Conservation (phyloP, 2,797 vertebrate genomes). For the Pangasius sanitwongsei region DNA sequence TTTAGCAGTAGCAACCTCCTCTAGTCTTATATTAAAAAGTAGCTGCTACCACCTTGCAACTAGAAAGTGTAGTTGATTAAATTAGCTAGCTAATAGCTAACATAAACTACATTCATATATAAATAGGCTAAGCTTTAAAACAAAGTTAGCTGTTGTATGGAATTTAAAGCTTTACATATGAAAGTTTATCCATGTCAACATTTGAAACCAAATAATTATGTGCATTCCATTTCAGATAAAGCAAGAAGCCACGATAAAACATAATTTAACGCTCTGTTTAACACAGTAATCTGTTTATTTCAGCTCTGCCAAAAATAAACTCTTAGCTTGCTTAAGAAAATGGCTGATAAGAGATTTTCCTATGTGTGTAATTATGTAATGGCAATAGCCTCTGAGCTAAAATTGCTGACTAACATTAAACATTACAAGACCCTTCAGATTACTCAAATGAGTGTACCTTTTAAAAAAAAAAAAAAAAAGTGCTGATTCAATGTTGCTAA, state of each 20-base stretch:
- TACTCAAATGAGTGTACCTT: not conserved
- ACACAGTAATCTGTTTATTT: not conserved
- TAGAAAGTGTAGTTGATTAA: not conserved
- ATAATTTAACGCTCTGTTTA: not conserved
- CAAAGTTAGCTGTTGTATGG: too few relatives aligned
- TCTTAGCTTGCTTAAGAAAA: slow-evolving; percentile 8
- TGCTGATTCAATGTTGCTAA: slow-evolving; percentile 5
- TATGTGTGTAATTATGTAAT: not conserved
- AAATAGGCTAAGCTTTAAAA: not conserved
- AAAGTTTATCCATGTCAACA: not conserved
- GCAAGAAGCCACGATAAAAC: not conserved
- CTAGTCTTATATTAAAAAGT: too few relatives aligned
- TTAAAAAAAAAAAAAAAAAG: not conserved
- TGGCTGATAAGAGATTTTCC: not conserved
- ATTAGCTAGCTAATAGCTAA: not conserved
- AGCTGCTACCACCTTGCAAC: not conserved
- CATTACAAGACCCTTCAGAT: not conserved
- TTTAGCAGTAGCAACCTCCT: not conserved
- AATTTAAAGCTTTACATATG: not conserved
- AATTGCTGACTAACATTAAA: slow-evolving; percentile 26
- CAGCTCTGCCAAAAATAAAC: not conserved
- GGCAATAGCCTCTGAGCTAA: not conserved
- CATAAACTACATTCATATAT: not conserved
- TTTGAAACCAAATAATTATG: not conserved
- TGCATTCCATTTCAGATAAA: not conserved